Percentiles rank a stretch among this genome's conserved stretches.
These are phyloP conservation scores for Drosophila lacteicornis DNA, from an alignment of 1,140 invertebrate species.

Conservation along the genomic window DNA sequence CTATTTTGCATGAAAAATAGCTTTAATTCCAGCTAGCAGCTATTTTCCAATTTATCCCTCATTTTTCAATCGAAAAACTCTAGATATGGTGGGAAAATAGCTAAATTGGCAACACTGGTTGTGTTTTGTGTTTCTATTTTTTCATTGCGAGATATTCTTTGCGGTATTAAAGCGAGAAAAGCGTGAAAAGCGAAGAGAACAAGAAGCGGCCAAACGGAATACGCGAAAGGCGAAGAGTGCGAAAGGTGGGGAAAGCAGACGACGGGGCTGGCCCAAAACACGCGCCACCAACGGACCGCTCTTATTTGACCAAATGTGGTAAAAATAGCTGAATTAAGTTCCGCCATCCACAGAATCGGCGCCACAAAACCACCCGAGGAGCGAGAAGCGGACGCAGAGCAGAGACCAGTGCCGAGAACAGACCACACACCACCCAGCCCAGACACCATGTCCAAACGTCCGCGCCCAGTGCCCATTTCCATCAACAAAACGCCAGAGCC, in stretches of 20 bases:
- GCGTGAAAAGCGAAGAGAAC: constrained; percentile 42
- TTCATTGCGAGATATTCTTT: constrained; percentile 20
- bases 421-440: constrained; percentile 10
- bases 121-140: constrained; percentile 12
- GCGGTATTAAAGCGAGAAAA: constrained; percentile 36
- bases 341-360: constrained; percentile 36
- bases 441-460: constrained; percentile 66
- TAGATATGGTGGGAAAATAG: too few species aligned
- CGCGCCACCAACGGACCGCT: constrained; percentile 30
- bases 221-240: constrained; percentile 32
- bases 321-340: constrained; percentile 65
- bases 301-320: constrained; percentile 67
- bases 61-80: too few species aligned
- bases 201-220: constrained; percentile 24
- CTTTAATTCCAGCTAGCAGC: too few species aligned
- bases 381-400: constrained; percentile 19
- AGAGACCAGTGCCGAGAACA: constrained; percentile 15
- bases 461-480: constrained; percentile 45
- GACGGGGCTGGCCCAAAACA: constrained; percentile 8
- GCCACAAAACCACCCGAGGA: constrained; percentile 22
- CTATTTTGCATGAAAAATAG: too few species aligned
- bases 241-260: constrained; percentile 27
- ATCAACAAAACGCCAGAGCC: constrained; percentile 57
- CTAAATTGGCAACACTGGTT: constrained; percentile 13
- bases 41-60: too few species aligned